phyloP scores from a whole-genome alignment of 2,888 invertebrate genomes.

The Matsumyia berberina region DNA sequence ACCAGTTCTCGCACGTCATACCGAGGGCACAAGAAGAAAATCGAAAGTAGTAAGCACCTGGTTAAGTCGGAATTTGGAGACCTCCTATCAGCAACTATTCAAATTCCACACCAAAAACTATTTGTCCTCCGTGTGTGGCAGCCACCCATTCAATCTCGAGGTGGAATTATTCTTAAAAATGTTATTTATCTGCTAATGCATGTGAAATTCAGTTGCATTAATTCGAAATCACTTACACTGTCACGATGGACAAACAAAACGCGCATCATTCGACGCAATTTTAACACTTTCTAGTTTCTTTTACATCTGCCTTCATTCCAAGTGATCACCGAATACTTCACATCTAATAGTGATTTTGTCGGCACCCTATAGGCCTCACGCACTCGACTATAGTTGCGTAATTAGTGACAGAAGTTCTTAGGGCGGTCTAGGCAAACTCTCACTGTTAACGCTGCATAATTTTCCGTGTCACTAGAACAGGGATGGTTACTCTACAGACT shows the following conservation, averaged over 20 bases:
- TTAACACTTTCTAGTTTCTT: conserved; percentile 47
- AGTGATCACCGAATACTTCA: not conserved
- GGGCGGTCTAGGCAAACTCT: not conserved
- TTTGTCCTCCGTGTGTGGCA: not conserved
- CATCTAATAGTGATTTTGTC: not conserved
- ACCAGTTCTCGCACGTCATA: no score
- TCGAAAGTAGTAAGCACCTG: no score
- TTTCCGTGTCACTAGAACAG: not conserved
- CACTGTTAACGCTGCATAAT: not conserved
- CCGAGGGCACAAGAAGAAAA: no score
- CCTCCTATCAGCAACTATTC: not conserved
- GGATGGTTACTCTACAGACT: conserved; percentile 11
- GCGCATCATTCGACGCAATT: not conserved
- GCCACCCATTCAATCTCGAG: not conserved
- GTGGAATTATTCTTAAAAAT: conserved; percentile 7
- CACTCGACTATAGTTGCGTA: not conserved
- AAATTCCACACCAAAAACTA: not conserved
- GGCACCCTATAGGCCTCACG: not conserved
- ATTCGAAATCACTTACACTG: conserved; percentile 37
- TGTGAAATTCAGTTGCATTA: conserved; percentile 49
- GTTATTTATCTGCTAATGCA: conserved; percentile 56
- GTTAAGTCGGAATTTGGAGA: not conserved
- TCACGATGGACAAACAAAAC: conserved; percentile 30
- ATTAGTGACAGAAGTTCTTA: not conserved
- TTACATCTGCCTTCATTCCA: not conserved